Conservation (phyloP, 23 tunicate genomes). For the Trididemnum nubilum region DNA sequence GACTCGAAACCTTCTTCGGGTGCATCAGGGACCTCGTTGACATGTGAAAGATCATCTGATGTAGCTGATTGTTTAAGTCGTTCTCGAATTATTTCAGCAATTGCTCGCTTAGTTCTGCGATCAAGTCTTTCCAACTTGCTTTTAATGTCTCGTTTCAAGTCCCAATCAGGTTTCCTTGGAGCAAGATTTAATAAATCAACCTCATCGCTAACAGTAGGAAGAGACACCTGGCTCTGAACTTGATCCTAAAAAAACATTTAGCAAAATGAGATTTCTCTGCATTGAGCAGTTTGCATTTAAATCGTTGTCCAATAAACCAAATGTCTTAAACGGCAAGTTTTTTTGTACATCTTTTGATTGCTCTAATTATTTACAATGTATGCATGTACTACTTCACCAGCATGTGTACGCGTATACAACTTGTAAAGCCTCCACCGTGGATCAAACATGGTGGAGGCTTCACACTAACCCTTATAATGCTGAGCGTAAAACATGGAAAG, state of each 20-base stretch:
- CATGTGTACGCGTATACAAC: too few species aligned
- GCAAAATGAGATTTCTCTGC: too few species aligned
- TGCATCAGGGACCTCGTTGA: conserved; percentile 57
- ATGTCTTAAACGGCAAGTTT: not conserved
- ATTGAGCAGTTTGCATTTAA: not conserved
- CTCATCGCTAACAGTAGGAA: conserved; percentile 70
- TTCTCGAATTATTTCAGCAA: conserved; percentile 82
- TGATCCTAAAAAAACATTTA: conserved; percentile 68
- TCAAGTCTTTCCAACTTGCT: conserved; percentile 68
- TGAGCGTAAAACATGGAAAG: too few species aligned
- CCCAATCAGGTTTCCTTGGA: conserved; percentile 96
- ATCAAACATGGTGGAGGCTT: too few species aligned
- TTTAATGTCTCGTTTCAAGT: conserved; percentile 90
- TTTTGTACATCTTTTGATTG: too few species aligned
- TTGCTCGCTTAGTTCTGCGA: conserved; percentile 89
- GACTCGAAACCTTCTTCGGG: conserved; percentile 55
- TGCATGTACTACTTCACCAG: too few species aligned
- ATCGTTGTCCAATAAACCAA: not conserved
- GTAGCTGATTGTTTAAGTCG: conserved; percentile 70
- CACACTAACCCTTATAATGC: too few species aligned
- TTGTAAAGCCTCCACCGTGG: too few species aligned
- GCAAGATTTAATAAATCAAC: conserved; percentile 86
- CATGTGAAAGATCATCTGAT: conserved; percentile 40
- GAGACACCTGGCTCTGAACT: conserved; percentile 48
- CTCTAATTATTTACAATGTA: too few species aligned